A percentile compares a stretch with the other conserved stretches of the same genome.
These are phyloP conservation scores for Oreamnos americanus DNA, from an alignment of 2,113 vertebrate genomes.

Conservation along the genomic window DNA sequence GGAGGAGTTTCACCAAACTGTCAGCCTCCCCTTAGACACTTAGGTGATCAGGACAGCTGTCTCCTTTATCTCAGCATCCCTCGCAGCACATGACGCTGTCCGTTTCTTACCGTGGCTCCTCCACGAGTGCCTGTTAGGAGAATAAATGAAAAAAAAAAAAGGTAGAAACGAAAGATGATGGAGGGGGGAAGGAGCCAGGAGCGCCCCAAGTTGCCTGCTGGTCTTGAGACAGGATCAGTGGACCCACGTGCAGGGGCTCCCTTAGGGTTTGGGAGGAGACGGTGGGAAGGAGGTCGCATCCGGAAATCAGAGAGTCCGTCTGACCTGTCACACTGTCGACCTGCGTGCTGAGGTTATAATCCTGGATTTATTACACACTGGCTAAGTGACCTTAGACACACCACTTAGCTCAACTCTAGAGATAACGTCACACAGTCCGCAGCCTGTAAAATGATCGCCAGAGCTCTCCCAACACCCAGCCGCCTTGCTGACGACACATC, in stretches of 20 bases:
- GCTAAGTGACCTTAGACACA: slow-evolving; percentile 54
- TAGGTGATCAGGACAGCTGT: not conserved
- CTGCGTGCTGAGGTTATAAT: not conserved
- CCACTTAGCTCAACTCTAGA: slow-evolving; percentile 30
- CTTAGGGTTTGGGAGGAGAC: fast-evolving
- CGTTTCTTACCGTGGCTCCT: not conserved
- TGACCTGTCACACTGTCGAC: not conserved
- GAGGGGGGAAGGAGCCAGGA: not conserved
- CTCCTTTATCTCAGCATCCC: not conserved
- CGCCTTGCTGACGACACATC: fast-evolving
- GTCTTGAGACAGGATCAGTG: not conserved
- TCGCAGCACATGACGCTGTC: too few relatives aligned
- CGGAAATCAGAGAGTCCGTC: not conserved
- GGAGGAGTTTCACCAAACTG: too few relatives aligned
- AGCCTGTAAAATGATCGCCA: not conserved
- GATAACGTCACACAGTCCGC: slow-evolving; percentile 29
- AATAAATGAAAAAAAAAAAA: not conserved
- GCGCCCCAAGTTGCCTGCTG: too few relatives aligned
- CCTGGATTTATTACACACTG: slow-evolving; percentile 12
- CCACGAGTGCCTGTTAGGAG: not conserved
- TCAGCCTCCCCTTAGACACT: not conserved
- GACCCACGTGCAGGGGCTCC: not conserved
- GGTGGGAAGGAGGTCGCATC: fast-evolving
- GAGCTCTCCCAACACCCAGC: not conserved
- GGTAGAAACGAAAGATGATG: fast-evolving